A percentile compares a stretch with the other conserved stretches of the same genome.
These are phyloP conservation scores for Petrocephalus sullivani DNA, from an alignment of 2,797 vertebrate species.

Conservation along the genomic window DNA sequence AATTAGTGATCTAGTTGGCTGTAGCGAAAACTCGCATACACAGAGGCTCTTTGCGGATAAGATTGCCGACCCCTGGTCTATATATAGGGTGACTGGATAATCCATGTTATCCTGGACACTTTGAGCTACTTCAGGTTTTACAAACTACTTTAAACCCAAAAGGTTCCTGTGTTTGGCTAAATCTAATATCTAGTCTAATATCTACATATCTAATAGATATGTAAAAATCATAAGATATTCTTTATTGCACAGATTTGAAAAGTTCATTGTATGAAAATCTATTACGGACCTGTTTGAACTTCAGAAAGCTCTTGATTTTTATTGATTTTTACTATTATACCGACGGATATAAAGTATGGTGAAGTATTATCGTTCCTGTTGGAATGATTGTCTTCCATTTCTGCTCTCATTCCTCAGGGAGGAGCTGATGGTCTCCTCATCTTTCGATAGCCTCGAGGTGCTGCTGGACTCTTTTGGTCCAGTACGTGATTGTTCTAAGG, in stretches of 20 bases:
- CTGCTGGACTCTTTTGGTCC: conserved; percentile 94
- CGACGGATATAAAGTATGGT: not conserved
- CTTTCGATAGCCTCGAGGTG: conserved; percentile 95
- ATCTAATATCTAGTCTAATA: too few relatives aligned
- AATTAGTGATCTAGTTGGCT: too few relatives aligned
- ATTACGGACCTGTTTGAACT: not conserved
- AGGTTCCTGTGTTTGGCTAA: too few relatives aligned
- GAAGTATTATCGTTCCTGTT: not conserved
- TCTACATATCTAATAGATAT: not conserved
- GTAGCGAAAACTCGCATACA: too few relatives aligned
- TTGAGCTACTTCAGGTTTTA: too few relatives aligned
- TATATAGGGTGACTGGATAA: too few relatives aligned
- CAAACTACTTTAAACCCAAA: too few relatives aligned
- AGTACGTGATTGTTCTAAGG: conserved; percentile 91
- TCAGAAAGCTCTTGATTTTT: not conserved
- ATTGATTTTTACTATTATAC: not conserved
- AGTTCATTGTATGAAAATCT: not conserved
- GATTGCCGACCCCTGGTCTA: too few relatives aligned
- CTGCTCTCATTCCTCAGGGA: conserved; percentile 64
- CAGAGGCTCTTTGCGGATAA: too few relatives aligned
- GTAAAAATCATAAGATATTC: not conserved
- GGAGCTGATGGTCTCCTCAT: conserved; percentile 96
- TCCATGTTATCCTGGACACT: too few relatives aligned
- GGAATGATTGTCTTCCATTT: not conserved
- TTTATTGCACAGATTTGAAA: not conserved